Base-by-base conservation (phyloP, 2,113 vertebrate genomes). In the Tonatia bakeri region DNA sequence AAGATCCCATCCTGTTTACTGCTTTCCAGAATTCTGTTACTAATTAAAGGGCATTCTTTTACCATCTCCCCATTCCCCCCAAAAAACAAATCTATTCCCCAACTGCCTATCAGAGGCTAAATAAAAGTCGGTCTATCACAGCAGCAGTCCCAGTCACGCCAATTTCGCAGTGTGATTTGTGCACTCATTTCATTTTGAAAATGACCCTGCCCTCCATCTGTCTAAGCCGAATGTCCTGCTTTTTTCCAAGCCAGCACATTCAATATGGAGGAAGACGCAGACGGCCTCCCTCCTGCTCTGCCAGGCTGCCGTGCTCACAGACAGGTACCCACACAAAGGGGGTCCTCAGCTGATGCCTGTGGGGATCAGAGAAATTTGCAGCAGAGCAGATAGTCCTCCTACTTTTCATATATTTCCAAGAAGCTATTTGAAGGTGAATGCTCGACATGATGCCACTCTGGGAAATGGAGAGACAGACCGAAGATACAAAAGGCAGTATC, bases 191-290 rank as follows among this genome's bases (percentile, higher is more conserved):
- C 95, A 90, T 96, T 98, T 96, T 96, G 98, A 96, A 98, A 97
- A 98, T 95, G 97, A 97, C 96, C 96, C 87, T 97, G 92, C 91
- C 97, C 96, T 97, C 97, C 97, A 98, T 98, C 97, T 98, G 97
- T 96, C 96, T 96, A 82, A 90, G 92, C 87, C 38, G 94, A 97
- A 97, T 97, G 97, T 95, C 94, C 96, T 87, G 80, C 56, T 95
- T 96, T 93, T 96, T 93, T n/a, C 90, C 90, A 81, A 97, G 97
- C 95, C 96, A 98, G 86, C 82, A 91, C n/a, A 89, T 64, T 75
- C 87, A 94, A 90, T 80, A 87, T 80, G 77, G 38, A 94, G 59
- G 61, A 92, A 94, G 90, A 36, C 54, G 75, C 52, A 94, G 84
- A 93, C 0, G 0, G 43, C 83, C 26, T 56, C 79, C 87, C 67